Conservation (phyloP, 2,888 invertebrate genomes). For the Nowickia ferox region DNA sequence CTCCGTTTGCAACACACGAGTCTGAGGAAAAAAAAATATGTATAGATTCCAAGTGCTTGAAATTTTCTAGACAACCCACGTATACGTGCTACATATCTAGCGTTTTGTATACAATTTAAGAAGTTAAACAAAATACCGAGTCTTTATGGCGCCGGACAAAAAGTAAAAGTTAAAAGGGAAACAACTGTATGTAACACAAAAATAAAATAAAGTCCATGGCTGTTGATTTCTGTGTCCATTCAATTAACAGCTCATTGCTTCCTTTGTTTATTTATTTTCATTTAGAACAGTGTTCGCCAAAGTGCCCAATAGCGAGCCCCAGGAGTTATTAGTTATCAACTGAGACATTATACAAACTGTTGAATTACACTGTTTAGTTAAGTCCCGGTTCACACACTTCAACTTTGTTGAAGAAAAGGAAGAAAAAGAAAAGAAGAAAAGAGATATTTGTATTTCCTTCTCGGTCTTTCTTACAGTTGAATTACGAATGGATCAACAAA, state of each 20-base stretch:
- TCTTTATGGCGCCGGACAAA: conserved; percentile 66
- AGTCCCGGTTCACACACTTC: neutral
- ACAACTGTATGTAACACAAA: conserved; percentile 43
- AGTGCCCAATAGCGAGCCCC: neutral
- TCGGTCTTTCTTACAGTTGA: too few species aligned
- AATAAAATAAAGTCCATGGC: conserved; percentile 34
- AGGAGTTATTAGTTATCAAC: neutral
- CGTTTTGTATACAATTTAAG: conserved; percentile 48
- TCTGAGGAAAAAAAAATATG: too few species aligned
- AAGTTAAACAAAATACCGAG: conserved; percentile 61
- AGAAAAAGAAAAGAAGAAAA: neutral
- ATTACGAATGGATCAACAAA: too few species aligned
- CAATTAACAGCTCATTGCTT: conserved; percentile 66
- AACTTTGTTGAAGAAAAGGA: neutral
- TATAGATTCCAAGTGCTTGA: neutral
- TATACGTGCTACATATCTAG: neutral
- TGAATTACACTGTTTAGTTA: neutral
- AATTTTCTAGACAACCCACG: conserved; percentile 39
- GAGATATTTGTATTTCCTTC: too few species aligned
- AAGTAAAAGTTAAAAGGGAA: conserved; percentile 63
- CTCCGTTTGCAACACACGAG: too few species aligned
- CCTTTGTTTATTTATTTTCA: conserved; percentile 21
- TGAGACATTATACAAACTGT: neutral
- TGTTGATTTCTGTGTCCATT: conserved; percentile 67
- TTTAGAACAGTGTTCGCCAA: conserved; percentile 18